Conservation (phyloP, 2,113 vertebrate genomes). For the Spheniscus mendiculus region DNA sequence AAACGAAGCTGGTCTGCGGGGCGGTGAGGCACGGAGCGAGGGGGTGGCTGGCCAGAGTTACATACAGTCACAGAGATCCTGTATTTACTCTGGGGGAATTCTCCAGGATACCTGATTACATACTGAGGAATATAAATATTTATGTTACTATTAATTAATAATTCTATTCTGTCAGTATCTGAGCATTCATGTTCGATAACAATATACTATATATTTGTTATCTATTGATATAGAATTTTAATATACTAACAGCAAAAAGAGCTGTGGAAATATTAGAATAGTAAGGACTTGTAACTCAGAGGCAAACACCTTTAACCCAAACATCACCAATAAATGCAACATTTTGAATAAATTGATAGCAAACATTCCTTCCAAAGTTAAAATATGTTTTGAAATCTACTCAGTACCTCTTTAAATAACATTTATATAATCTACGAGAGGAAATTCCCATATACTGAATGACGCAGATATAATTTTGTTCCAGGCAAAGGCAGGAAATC, state of each 20-base stretch:
- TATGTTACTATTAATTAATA: not conserved
- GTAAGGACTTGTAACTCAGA: not conserved
- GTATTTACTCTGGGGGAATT: not conserved
- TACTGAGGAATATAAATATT: not conserved
- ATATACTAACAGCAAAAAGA: not conserved
- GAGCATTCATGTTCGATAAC: not conserved
- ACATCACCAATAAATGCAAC: not conserved
- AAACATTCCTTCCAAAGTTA: not conserved
- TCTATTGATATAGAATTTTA: not conserved
- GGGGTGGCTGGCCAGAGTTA: not conserved
- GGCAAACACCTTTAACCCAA: not conserved
- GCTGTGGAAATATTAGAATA: not conserved
- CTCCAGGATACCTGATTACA: not conserved
- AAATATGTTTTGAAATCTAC: not conserved
- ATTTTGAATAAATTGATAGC: not conserved
- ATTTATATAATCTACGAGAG: not conserved
- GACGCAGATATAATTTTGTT: not conserved
- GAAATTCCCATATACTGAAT: not conserved
- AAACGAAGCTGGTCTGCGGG: not conserved
- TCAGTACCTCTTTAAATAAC: not conserved
- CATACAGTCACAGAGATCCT: not conserved
- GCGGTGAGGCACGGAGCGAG: not conserved
- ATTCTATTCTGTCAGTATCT: not conserved
- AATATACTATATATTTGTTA: not conserved
- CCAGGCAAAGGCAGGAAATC: constrained; percentile 1